Evolutionary conservation across 2,113 vertebrate genomes (phyloP), one percentile per base, ranked within the genome.

Genomic region (Upupa epops): DNA sequence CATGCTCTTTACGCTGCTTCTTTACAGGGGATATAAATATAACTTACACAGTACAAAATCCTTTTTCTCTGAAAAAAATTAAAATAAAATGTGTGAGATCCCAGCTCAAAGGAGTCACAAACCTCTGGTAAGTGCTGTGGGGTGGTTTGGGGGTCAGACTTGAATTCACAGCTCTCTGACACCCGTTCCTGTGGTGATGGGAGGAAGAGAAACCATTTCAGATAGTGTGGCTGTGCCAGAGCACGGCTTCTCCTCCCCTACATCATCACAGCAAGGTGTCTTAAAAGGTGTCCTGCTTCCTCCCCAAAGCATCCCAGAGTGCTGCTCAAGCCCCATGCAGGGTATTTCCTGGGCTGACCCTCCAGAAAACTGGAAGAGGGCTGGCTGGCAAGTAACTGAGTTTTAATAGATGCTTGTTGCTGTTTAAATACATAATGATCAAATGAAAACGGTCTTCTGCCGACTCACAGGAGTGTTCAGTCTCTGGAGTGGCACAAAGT

Each of bases 401-500:
- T 76, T 69, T 75, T 63, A 60, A 18, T 77, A 59, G 70, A 55
- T 0, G 7, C 37, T 78, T 73, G 76, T 55, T 92, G 79, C 75
- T 91, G 88, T 91, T 77, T 93, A 96, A 94, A 94, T 70, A 93
- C 86, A 56, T n/a, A 77, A 48, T 68, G 65, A 79, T 63, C 89
- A 78, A 90, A 87, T 69, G 90, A 59, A 85, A 86, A 29, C 20
- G 56, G 74, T 76, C 56, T 74, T 76, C 20, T 75, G 29, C 11
- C 19, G 42, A 90, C 94, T 96, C 90, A 82, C 40, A 94, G 94
- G 89, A 86, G 77, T 29, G 77, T 87, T 95, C 92, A 42, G 24
- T 91, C 94, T 96, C 93, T 16, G 6, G 68, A 95, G 93, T 95
- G 96, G 94, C 92, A 95, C 74, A 88, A 66, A 59, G 90, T 96